These are phyloP conservation scores for Hestina assimilis DNA, from an alignment of 1,140 invertebrate species.

Conservation along the genomic window DNA sequence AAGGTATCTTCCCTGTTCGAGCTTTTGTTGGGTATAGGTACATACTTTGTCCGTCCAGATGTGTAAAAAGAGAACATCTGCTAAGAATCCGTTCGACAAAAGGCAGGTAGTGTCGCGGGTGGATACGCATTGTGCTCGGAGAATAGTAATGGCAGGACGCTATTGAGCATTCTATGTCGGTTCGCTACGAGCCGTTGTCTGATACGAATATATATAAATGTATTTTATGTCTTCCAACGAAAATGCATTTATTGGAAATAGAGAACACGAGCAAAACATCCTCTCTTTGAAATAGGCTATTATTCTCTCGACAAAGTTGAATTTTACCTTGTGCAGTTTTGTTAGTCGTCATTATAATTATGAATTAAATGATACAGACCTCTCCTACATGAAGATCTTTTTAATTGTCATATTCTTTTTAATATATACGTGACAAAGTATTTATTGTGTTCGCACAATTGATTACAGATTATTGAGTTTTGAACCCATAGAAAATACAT, in stretches of 20 bases:
- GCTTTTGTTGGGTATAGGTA: slow-evolving; percentile 42
- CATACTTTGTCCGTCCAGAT: slow-evolving; percentile 41
- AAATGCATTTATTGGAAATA: background rate
- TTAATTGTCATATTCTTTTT: too few species aligned
- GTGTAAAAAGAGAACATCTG: slow-evolving; percentile 47
- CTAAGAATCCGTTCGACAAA: slow-evolving; percentile 46
- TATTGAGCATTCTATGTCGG: slow-evolving; percentile 31
- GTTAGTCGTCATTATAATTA: too few species aligned
- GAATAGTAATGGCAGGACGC: slow-evolving; percentile 39
- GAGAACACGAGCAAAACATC: background rate
- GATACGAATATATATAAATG: background rate
- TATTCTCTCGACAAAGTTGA: too few species aligned
- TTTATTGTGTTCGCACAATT: too few species aligned
- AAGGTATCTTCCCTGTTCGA: slow-evolving; percentile 24
- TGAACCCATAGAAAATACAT: too few species aligned
- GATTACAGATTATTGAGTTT: too few species aligned
- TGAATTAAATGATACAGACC: too few species aligned
- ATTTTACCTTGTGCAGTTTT: too few species aligned
- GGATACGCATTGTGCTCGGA: slow-evolving; percentile 32
- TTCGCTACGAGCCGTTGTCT: slow-evolving; percentile 3
- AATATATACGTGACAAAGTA: too few species aligned
- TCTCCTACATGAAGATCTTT: too few species aligned
- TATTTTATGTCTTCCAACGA: background rate
- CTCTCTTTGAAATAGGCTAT: too few species aligned
- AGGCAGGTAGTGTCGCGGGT: slow-evolving; percentile 48